A percentile compares a stretch with the other conserved stretches of the same genome.
Conservation (phyloP, 2,113 vertebrate genomes). For the Cichladusa arquata region DNA sequence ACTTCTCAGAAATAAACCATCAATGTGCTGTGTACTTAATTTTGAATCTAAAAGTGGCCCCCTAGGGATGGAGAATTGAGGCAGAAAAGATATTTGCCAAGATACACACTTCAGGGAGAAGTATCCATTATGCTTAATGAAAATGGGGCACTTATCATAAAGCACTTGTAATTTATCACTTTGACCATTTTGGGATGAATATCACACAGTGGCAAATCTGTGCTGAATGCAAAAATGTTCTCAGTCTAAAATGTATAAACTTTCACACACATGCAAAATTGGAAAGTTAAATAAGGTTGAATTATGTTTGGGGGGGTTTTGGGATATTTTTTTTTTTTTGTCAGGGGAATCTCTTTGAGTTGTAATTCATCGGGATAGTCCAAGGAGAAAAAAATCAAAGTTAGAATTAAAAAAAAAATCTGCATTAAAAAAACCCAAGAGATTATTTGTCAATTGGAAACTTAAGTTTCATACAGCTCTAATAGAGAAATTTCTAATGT, state of each 20-base stretch:
- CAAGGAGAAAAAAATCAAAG: not conserved
- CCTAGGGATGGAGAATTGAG: not conserved
- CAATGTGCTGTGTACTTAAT: not conserved
- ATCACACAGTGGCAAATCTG: not conserved
- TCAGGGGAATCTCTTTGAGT: not conserved
- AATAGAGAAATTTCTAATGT: not conserved
- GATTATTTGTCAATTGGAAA: not conserved
- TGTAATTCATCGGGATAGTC: not conserved
- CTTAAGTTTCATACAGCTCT: conserved; percentile 20
- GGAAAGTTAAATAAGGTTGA: not conserved
- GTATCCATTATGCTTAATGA: conserved; percentile 13
- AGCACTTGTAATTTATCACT: conserved; percentile 12
- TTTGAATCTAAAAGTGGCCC: not conserved
- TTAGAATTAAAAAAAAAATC: not conserved
- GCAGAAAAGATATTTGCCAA: conserved; percentile 1
- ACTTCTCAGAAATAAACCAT: conserved; percentile 2
- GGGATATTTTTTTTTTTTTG: not conserved
- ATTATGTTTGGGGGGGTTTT: not conserved
- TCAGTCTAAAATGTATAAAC: not conserved
- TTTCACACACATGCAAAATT: not conserved
- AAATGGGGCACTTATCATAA: not conserved
- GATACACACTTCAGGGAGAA: not conserved
- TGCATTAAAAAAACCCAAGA: not conserved
- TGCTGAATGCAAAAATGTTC: not conserved
- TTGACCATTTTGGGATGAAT: not conserved